phyloP scores from a whole-genome alignment of 2,888 invertebrate species.

The Lasioglossum zephyrum region DNA sequence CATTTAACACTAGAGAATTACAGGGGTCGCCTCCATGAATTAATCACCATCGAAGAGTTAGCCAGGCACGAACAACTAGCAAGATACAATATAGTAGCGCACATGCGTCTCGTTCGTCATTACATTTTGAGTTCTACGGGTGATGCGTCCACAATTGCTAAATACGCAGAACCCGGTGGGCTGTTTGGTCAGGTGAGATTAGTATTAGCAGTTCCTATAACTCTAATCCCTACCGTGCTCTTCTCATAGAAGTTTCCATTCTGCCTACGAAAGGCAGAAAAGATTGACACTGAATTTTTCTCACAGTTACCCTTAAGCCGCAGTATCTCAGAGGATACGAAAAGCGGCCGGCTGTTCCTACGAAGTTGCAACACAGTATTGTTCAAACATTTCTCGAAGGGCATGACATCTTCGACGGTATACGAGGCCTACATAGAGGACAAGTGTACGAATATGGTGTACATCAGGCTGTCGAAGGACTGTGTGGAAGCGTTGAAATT shows the following conservation, averaged over 20 bases:
- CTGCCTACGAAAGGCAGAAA: neutral
- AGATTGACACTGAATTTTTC: constrained; percentile 43
- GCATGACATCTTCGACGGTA: neutral
- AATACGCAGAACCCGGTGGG: constrained; percentile 91
- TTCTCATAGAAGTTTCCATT: neutral
- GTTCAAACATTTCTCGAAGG: constrained; percentile 78
- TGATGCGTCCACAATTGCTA: constrained; percentile 89
- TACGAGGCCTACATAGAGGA: constrained; percentile 92
- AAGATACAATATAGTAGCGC: constrained; percentile 88
- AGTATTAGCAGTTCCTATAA: constrained; percentile 32
- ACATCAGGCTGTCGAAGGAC: constrained; percentile 89
- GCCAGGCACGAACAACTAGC: constrained; percentile 90
- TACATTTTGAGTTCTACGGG: constrained; percentile 90
- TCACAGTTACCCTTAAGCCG: constrained; percentile 87
- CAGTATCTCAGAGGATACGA: constrained; percentile 92
- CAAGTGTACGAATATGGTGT: constrained; percentile 92
- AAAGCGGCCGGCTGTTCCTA: constrained; percentile 91
- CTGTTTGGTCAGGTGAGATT: constrained; percentile 88
- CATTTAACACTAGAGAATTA: constrained; percentile 89
- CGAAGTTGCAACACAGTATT: constrained; percentile 91
- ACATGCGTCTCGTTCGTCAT: constrained; percentile 87
- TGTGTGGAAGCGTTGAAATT: constrained; percentile 88
- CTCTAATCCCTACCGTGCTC: neutral
- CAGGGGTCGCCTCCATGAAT: constrained; percentile 89
- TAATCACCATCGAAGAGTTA: constrained; percentile 91